Evolutionary conservation across 1,140 invertebrate species (phyloP), one percentile per base, ranked within the genome.

Genomic region (Lucilia cuprina): DNA sequence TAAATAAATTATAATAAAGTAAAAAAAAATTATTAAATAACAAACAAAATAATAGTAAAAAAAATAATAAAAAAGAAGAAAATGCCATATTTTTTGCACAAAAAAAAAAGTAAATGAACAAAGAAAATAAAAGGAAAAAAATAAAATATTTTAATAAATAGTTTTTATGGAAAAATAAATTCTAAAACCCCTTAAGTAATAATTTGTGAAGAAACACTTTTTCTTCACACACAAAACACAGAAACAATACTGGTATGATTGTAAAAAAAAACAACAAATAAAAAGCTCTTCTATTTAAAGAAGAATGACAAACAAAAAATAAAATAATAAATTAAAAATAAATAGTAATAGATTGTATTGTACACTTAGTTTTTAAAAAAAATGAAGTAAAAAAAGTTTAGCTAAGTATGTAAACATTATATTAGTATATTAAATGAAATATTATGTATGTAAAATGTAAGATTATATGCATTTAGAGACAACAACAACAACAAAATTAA

Each of bases 381-480:
- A 10, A 41, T 7, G n/a, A n/a, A n/a, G n/a, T n/a, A n/a, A 41
- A 41, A 19, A 70, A 19, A 70, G 19, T 70, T 4, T 70, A 70
- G n/a, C 19, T 70, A 70, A 9, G 65, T 70, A 70, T 21, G 65
- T 70, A 70, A 70, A 25, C 65, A 70, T 70, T 41, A 70, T 70
- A 55, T 1, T 55, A 55, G 50, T 55, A 55, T n/a, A 55, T 10
- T 55, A 55, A 17, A 49, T 80, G n/a, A 49, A 80, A 50, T 80
- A 41, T 41, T 78, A 19, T 78, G 75, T 77, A 78, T 30, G 25
- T 30, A 30, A 30, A 78, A 78, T 78, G 75, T 82, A 80, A 82
- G 83, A 87, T 86, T 82, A 65, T 49, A 83, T 47, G 65, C 30
- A 83, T 49, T 70, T 49, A 82, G 82, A 70, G 30, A 70, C 49